phyloP scores from a whole-genome alignment of 1,140 invertebrate species.

The Drosophila watanabei region DNA sequence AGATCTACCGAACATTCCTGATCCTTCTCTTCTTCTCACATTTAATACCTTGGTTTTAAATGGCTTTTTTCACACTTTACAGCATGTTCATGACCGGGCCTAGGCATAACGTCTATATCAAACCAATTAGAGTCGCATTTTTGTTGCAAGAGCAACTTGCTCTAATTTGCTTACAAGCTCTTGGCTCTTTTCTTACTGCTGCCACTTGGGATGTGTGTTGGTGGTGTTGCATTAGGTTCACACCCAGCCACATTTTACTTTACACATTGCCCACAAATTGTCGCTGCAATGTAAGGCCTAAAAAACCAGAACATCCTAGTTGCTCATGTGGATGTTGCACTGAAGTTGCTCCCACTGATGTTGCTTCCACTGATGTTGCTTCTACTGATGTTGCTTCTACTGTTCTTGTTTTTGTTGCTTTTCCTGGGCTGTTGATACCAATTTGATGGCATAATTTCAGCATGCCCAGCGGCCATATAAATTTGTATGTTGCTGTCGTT shows the following conservation, averaged over 20 bases:
- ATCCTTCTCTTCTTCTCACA: neutral
- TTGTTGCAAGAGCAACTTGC: conserved; percentile 47
- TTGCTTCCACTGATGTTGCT: neutral
- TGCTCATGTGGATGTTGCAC: conserved; percentile 9
- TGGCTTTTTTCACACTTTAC: neutral
- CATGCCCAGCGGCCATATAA: conserved; percentile 80
- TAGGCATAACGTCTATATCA: conserved; percentile 67
- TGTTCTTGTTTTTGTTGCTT: neutral
- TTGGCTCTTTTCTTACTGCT: conserved; percentile 21
- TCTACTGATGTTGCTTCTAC: conserved; percentile 5
- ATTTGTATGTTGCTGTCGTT: conserved; percentile 83
- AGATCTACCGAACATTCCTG: neutral
- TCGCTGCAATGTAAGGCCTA: conserved; percentile 52
- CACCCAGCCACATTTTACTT: conserved; percentile 81
- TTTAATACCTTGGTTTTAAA: neutral
- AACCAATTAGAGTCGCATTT: conserved; percentile 53
- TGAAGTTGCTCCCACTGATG: neutral
- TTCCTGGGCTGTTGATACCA: conserved; percentile 75
- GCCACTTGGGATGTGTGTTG: conserved; percentile 21
- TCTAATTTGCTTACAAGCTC: conserved; percentile 79
- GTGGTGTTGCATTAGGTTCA: conserved; percentile 70
- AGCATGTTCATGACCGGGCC: conserved; percentile 13
- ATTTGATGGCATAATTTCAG: conserved; percentile 86
- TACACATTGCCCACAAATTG: conserved; percentile 80
- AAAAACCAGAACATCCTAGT: conserved; percentile 48